Conservation (phyloP, 1,140 invertebrate species). For the Drosophila obscura region DNA sequence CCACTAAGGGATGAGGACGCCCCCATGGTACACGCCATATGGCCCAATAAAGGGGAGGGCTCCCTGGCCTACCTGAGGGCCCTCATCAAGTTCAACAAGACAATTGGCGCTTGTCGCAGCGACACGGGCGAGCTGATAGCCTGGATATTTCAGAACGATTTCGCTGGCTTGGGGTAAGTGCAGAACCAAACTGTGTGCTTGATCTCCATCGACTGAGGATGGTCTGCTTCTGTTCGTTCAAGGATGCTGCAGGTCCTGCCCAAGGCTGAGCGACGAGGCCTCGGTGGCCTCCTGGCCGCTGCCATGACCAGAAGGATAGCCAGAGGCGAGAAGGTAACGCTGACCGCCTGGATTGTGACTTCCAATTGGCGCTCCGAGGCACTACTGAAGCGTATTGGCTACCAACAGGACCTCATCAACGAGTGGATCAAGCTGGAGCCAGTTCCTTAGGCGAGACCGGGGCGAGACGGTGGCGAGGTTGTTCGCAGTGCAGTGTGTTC, state of each 20-base stretch:
- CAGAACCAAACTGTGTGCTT: not conserved
- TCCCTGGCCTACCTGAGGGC: conserved; percentile 64
- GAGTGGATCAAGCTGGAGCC: conserved; percentile 73
- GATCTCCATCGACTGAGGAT: not conserved
- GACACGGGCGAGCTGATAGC: conserved; percentile 60
- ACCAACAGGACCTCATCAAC: conserved; percentile 46
- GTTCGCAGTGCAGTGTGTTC: not conserved
- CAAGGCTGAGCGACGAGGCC: conserved; percentile 63
- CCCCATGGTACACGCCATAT: conserved; percentile 49
- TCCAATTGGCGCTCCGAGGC: conserved; percentile 67
- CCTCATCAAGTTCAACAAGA: conserved; percentile 57
- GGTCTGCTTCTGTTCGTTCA: not conserved
- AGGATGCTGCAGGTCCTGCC: conserved; percentile 71
- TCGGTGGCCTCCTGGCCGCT: conserved; percentile 61
- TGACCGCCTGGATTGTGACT: conserved; percentile 71
- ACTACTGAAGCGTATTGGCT: conserved; percentile 64
- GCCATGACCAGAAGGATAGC: conserved; percentile 60
- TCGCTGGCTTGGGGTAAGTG: conserved; percentile 65
- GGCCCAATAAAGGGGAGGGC: conserved; percentile 77
- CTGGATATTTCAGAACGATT: conserved; percentile 81
- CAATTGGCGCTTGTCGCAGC: conserved; percentile 57
- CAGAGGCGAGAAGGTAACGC: conserved; percentile 42
- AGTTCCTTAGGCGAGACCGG: not conserved
- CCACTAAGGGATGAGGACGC: conserved; percentile 53
- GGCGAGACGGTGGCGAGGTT: no score